A percentile compares a stretch with the other conserved stretches of the same genome.
phyloP scores from a whole-genome alignment of 2,888 invertebrate species.

The Phengaris arion region DNA sequence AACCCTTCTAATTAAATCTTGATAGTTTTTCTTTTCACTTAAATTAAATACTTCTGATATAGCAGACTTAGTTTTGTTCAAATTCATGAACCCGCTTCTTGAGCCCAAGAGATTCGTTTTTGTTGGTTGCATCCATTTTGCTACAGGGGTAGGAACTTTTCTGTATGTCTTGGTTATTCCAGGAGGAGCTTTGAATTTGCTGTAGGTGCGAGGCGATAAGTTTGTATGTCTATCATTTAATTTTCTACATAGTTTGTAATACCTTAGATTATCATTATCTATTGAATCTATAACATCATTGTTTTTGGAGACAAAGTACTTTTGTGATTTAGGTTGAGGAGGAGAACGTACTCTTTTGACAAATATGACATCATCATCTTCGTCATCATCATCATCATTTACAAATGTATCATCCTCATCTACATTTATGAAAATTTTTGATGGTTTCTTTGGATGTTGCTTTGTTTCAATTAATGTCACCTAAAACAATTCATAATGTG shows the following conservation, averaged over 20 bases:
- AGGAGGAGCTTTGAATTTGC: slow-evolving; percentile 59
- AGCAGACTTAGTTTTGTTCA: slow-evolving; percentile 60
- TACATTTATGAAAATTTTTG: slow-evolving; percentile 60
- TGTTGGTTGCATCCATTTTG: slow-evolving; percentile 59
- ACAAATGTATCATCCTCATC: slow-evolving; percentile 50
- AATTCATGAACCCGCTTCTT: slow-evolving; percentile 53
- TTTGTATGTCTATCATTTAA: slow-evolving; percentile 48
- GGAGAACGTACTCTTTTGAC: slow-evolving; percentile 60
- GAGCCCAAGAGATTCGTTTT: slow-evolving; percentile 52
- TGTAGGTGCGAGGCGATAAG: slow-evolving; percentile 55
- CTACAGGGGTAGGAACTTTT: slow-evolving; percentile 53
- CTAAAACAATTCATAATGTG: slow-evolving; percentile 46
- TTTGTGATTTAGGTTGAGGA: slow-evolving; percentile 54
- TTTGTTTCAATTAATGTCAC: slow-evolving; percentile 59
- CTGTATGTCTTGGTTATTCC: slow-evolving; percentile 67
- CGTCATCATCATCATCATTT: slow-evolving; percentile 44
- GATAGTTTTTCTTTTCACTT: slow-evolving; percentile 78
- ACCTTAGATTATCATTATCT: slow-evolving; percentile 50
- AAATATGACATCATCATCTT: slow-evolving; percentile 65
- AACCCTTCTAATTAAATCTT: slow-evolving; percentile 72
- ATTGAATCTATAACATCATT: slow-evolving; percentile 42
- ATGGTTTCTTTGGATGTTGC: slow-evolving; percentile 50
- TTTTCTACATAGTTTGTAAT: slow-evolving; percentile 55
- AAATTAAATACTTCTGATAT: slow-evolving; percentile 76
- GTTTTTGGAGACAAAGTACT: slow-evolving; percentile 51